phyloP scores from a whole-genome alignment of 2,797 vertebrate species.

The Clarias laeviceps region DNA sequence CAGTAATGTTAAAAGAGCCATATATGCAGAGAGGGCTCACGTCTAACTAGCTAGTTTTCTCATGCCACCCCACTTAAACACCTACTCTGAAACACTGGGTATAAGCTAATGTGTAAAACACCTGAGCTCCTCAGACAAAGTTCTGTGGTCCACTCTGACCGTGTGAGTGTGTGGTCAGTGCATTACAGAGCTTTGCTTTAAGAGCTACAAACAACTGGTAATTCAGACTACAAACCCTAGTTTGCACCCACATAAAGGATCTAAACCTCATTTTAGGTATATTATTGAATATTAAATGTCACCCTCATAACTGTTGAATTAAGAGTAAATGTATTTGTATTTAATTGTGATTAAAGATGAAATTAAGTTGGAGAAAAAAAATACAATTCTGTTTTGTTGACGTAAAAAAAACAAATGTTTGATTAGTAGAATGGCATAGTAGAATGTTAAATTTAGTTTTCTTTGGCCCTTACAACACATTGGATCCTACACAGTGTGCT shows the following conservation, averaged over 20 bases:
- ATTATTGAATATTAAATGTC: not conserved
- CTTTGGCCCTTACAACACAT: not conserved
- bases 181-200: slow-evolving; percentile 70
- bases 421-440: not conserved
- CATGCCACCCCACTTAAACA: not conserved
- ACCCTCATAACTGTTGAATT: not conserved
- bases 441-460: not conserved
- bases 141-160: slow-evolving; percentile 62
- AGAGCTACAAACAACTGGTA: slow-evolving; percentile 43
- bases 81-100: not conserved
- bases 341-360: not conserved
- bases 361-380: not conserved
- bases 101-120: not conserved
- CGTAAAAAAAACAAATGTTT: too few relatives aligned
- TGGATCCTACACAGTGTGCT: not conserved
- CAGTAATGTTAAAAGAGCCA: not conserved
- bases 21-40: not conserved
- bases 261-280: not conserved
- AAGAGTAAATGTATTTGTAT: too few relatives aligned
- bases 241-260: not conserved
- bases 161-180: slow-evolving; percentile 64
- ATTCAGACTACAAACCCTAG: not conserved
- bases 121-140: slow-evolving; percentile 54
- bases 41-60: not conserved
- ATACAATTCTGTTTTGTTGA: too few relatives aligned